phyloP scores from a whole-genome alignment of 2,888 invertebrate species.

The Microchrysa polita region DNA sequence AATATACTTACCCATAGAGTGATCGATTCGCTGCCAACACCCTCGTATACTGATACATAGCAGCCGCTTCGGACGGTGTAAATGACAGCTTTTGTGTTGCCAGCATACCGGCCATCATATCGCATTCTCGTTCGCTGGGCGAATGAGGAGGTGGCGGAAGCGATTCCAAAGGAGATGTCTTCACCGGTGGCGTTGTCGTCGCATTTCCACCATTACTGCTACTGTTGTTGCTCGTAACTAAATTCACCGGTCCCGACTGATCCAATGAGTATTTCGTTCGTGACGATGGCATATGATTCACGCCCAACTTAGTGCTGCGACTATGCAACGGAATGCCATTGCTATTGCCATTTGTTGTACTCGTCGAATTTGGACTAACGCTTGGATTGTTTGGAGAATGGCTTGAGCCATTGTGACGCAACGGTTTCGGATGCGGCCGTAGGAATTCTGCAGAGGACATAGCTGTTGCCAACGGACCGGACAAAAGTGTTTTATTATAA shows the following conservation, averaged over 20 bases:
- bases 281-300: conserved; percentile 45
- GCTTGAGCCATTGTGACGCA: conserved; percentile 51
- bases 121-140: conserved; percentile 42
- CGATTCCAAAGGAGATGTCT: conserved; percentile 9
- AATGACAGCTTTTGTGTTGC: conserved; percentile 53
- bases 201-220: conserved; percentile 10
- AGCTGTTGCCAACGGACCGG: conserved; percentile 45
- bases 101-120: conserved; percentile 51
- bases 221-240: conserved; percentile 54
- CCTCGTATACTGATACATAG: conserved; percentile 46
- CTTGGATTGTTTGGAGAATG: conserved; percentile 46
- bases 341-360: conserved; percentile 47
- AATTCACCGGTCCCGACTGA: conserved; percentile 57
- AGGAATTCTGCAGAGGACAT: conserved; percentile 56
- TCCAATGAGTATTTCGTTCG: conserved; percentile 51
- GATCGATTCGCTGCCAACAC: conserved; percentile 52
- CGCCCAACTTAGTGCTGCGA: conserved; percentile 47
- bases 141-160: conserved; percentile 17
- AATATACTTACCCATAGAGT: conserved; percentile 54
- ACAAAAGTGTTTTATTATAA: conserved; percentile 47
- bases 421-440: conserved; percentile 56
- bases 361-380: conserved; percentile 42
- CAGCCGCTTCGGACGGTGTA: conserved; percentile 52
- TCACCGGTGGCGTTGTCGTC: conserved; percentile 37
- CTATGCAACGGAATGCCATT: conserved; percentile 53